Base-by-base conservation (phyloP, 2,888 invertebrate genomes). In the Dicyrtoma fusca region DNA sequence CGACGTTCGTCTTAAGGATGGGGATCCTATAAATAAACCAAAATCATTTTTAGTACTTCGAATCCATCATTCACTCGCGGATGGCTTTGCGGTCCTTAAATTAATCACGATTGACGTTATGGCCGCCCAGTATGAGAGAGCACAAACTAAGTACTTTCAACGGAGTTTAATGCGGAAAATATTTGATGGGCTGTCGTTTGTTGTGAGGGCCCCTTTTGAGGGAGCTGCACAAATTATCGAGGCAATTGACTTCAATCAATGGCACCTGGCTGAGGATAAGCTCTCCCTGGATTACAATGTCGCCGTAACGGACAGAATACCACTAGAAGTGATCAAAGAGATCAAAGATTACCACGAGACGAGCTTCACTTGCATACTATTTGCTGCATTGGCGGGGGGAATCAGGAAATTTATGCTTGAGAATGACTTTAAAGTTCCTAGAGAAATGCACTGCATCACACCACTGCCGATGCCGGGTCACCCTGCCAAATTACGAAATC, bases 331-430 rank as follows among this genome's bases (percentile, higher is more conserved):
- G 4, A 45, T 80, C 10, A 76, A 75, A 51, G 75, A 65, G 0
- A 74, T 75, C 11, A 77, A 75, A 17, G 72, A 61, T 6, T 44
- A 53, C 10, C 66, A 73, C 13, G 68, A 73, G 0, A 76, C 76
- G 13, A 73, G 74, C 23, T 74, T 76, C 17, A 78, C 77, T 1
- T 73, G 74, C 5, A 76, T 78, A 45, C 59, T 80, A 1, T 26
- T 80, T n/a, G 76, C 78, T 4, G 79, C 76, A 4, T 66, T 78
- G 51, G 75, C 76, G 0, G 79, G 79, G n/a, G 80, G 77, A 21
- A 74, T 80, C 53, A 44, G 75, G 21, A 76, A 66, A 19, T 80
- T 77, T 69, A 65, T 79, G 71, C 59, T 62, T 11, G 69, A 72
- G 5, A 74, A 74, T 55, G 72, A 74, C 10, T 34, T 49, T 5